These are phyloP conservation scores for Phenganax stokvisi DNA, from an alignment of 92 coral and sea anemone species.

Conservation along the genomic window DNA sequence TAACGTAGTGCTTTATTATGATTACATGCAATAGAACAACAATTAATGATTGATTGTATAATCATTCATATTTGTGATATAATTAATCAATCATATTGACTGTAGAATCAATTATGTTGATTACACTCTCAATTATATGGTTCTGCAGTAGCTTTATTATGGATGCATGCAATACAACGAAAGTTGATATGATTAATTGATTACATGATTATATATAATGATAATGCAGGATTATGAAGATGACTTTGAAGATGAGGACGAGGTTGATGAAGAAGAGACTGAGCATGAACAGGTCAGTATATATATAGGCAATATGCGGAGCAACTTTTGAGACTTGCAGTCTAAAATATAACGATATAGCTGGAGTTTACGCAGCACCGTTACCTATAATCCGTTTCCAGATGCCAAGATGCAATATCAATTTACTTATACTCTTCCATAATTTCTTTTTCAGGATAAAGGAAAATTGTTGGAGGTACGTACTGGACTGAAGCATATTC, in stretches of 20 bases:
- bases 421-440: background rate
- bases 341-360: background rate
- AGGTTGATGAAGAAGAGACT: conserved; percentile 52
- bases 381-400: background rate
- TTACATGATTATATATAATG: no score
- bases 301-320: background rate
- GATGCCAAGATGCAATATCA: background rate
- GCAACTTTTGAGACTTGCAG: background rate
- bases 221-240: conserved; percentile 79
- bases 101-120: no score
- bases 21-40: background rate
- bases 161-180: no score
- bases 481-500: background rate
- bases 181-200: no score
- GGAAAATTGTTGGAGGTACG: conserved; percentile 34
- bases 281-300: conserved; percentile 46
- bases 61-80: no score
- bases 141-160: no score
- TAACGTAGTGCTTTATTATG: background rate
- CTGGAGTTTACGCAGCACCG: background rate
- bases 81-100: no score
- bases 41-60: no score
- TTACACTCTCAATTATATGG: no score
- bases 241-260: conserved; percentile 86
- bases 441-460: conserved; percentile 24